Percentiles rank a stretch among this genome's conserved stretches.
Conservation (phyloP, 2,797 vertebrate species). For the Craterocephalus amniculus region DNA sequence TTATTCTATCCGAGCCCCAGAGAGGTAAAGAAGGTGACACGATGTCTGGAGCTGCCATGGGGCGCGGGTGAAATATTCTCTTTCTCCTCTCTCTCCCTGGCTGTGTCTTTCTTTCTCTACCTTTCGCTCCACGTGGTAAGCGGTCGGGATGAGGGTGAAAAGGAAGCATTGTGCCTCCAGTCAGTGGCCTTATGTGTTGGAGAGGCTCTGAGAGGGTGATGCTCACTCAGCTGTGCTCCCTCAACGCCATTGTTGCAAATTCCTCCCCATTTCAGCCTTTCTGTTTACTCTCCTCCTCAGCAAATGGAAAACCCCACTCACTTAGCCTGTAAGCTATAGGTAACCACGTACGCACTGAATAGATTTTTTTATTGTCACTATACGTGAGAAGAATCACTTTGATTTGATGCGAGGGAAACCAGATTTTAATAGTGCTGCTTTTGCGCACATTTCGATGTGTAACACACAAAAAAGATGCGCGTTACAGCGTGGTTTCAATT, state of each 20-base stretch:
- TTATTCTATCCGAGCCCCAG: conserved; percentile 51
- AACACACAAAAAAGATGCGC: not conserved
- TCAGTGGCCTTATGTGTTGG: conserved; percentile 76
- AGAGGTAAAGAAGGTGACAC: conserved; percentile 18
- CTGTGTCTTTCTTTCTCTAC: conserved; percentile 63
- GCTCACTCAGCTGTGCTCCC: conserved; percentile 82
- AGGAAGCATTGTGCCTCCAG: conserved; percentile 78
- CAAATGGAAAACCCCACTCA: not conserved
- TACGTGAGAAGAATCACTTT: not conserved
- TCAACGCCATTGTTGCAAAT: conserved; percentile 83
- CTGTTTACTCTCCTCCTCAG: conserved; percentile 69
- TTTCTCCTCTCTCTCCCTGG: conserved; percentile 45
- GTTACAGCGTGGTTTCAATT: not conserved
- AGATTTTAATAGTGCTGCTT: conserved; percentile 5
- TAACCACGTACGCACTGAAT: conserved; percentile 6
- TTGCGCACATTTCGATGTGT: not conserved
- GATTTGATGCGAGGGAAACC: not conserved
- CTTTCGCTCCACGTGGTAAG: conserved; percentile 76
- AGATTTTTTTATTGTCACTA: too few species aligned
- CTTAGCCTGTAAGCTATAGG: not conserved
- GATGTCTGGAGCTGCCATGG: conserved; percentile 36
- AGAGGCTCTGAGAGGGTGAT: conserved; percentile 78
- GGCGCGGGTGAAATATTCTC: conserved; percentile 58
- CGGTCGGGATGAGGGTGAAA: conserved; percentile 71
- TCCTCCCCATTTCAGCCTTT: conserved; percentile 71